Conservation (phyloP, 2,113 vertebrate genomes). For the Urocolius indicus region DNA sequence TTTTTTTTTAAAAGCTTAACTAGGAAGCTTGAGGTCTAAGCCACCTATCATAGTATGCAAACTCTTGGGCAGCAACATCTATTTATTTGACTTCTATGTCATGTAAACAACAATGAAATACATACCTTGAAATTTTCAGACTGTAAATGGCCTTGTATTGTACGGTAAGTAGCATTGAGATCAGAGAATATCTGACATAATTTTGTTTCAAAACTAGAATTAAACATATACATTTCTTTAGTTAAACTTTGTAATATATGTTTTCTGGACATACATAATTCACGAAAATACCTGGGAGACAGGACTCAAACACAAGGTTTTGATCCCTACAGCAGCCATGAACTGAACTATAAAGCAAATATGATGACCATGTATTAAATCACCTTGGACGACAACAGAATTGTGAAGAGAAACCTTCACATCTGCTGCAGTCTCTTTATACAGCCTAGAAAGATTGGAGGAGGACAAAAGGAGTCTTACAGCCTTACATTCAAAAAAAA, state of each 20-base stretch:
- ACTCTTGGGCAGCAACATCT: conserved; percentile 23
- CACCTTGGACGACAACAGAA: conserved; percentile 59
- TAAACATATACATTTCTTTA: conserved; percentile 72
- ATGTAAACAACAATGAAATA: conserved; percentile 52
- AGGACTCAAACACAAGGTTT: conserved; percentile 48
- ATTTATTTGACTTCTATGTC: conserved; percentile 33
- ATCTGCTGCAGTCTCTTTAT: conserved; percentile 56
- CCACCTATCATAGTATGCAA: not conserved
- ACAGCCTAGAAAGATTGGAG: conserved; percentile 35
- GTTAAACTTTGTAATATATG: conserved; percentile 29
- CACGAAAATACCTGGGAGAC: conserved; percentile 43
- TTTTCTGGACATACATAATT: conserved; percentile 39
- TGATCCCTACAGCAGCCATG: conserved; percentile 19
- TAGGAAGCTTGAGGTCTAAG: not conserved
- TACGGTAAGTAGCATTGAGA: conserved; percentile 96
- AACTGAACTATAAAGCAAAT: conserved; percentile 45
- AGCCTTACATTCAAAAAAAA: not conserved
- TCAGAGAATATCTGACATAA: conserved; percentile 98
- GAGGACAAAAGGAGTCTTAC: conserved; percentile 33
- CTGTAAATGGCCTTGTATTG: conserved; percentile 98
- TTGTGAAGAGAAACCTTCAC: conserved; percentile 56
- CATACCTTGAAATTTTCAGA: conserved; percentile 98
- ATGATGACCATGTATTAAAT: conserved; percentile 22
- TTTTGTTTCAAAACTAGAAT: conserved; percentile 95
- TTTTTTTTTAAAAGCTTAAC: not conserved